These are phyloP conservation scores for Hycleus cichorii DNA, from an alignment of 1,140 invertebrate genomes.

Conservation along the genomic window DNA sequence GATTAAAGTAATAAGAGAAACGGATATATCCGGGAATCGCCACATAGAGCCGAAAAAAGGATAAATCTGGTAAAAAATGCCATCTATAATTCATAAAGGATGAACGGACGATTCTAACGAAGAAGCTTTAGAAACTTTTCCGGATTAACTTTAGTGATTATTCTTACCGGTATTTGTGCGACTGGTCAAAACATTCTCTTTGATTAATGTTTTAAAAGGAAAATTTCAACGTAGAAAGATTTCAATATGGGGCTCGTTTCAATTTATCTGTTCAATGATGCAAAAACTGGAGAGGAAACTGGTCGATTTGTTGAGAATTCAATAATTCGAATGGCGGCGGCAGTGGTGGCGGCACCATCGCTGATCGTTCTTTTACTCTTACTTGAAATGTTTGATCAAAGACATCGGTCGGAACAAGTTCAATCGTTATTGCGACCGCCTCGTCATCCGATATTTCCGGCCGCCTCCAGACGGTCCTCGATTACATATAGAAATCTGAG, in stretches of 20 bases:
- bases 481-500: slow-evolving; percentile 1
- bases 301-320: slow-evolving; percentile 15
- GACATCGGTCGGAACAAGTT: slow-evolving; percentile 26
- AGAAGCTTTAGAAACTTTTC: slow-evolving; percentile 10
- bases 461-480: slow-evolving; percentile 12
- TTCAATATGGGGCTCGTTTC: slow-evolving; percentile 8
- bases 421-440: slow-evolving; percentile 27
- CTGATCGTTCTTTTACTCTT: no score
- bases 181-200: no score
- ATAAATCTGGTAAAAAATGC: slow-evolving; percentile 34
- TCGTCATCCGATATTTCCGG: slow-evolving; percentile 29
- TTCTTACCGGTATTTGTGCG: not conserved
- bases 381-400: slow-evolving; percentile 19
- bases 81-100: slow-evolving; percentile 38
- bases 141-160: slow-evolving; percentile 9
- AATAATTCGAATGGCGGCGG: slow-evolving; percentile 13
- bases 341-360: slow-evolving; percentile 1
- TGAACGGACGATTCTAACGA: slow-evolving; percentile 19
- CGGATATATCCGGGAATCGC: slow-evolving; percentile 29
- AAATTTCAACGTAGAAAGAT: not conserved
- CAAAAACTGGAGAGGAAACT: slow-evolving; percentile 9
- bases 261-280: slow-evolving; percentile 12
- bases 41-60: slow-evolving; percentile 14
- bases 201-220: no score
- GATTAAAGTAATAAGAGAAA: slow-evolving; percentile 40